Base-by-base conservation (phyloP, 2,797 vertebrate species). In the Hydrocynus forskahlii region DNA sequence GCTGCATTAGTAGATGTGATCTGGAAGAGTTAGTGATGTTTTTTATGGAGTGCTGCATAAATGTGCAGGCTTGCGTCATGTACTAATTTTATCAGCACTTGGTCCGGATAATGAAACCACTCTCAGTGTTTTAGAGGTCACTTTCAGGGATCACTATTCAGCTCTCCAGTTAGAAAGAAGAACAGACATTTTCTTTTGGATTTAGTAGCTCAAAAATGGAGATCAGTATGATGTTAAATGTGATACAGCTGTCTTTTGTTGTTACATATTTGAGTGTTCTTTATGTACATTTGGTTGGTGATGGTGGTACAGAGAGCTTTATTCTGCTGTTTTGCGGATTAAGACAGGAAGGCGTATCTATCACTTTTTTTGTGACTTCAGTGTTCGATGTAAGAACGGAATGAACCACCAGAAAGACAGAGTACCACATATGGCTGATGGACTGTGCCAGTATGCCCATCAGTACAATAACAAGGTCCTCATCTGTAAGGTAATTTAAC, bases 401-500 rank as follows among this genome's bases (percentile, higher is more conserved):
- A 96, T 96, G 95, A 94, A 96, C 91, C 95, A 96, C 78, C 87
- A 94, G 55, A 93, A 91, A 76, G 92, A 96, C 74, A 63, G 90
- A 19, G 80, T 94, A 13, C 91, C 92, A 2, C 93, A 95, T 85
- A 76, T 90, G 86, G 92, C 94, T 3, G 93, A 95, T 48, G 94
- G 94, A 14, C 88, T 95, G 72, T 95, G 95, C 71, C 94, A 95
- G 80, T 95, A 92, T 23, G 89, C 92, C 17, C 95, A 96, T 87
- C 94, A 96, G 86, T 96, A 87, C 89, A 95, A 93, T 91, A 96
- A 96, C 91, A 96, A 96, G 86, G 95, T 96, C 69, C 90, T 95
- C 35, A 96, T 96, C 86, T 96, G 95, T 84, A 95, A 95, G 94
- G 95, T 95, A 85, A 87, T 7, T 57, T 17, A 8, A 29, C 7